These are phyloP conservation scores for Eidolon helvum DNA, from an alignment of 2,113 vertebrate species.

Conservation along the genomic window DNA sequence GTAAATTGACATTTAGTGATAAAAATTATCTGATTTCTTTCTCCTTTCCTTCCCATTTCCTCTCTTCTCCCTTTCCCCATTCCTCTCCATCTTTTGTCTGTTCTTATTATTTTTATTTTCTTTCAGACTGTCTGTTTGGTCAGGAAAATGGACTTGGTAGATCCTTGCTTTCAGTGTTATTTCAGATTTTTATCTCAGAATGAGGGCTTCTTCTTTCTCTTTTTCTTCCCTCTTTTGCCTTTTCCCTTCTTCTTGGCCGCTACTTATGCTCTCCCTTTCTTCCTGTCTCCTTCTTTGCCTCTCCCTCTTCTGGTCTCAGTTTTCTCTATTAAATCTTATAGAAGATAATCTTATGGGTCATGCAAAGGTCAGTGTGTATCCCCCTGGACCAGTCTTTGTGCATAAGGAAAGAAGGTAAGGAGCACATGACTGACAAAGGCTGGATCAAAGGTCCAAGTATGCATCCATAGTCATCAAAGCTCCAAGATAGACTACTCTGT, in stretches of 20 bases:
- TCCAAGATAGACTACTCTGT: too few relatives aligned
- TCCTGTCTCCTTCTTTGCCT: too few relatives aligned
- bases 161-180: background rate
- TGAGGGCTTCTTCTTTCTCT: background rate
- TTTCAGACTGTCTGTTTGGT: background rate
- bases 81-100: background rate
- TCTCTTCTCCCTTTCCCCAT: background rate
- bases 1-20: background rate
- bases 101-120: background rate
- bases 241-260: background rate
- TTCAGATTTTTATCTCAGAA: background rate
- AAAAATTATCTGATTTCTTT: background rate
- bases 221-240: background rate
- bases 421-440: background rate
- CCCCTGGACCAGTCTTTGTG: background rate
- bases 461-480: background rate
- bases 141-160: background rate
- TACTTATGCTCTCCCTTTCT: background rate
- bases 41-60: background rate
- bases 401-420: background rate
- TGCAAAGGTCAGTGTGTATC: too few relatives aligned
- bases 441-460: accelerated
- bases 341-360: background rate
- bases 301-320: background rate
- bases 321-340: background rate